Conservation (phyloP, 2,888 invertebrate genomes). For the Scaptomyza flava region DNA sequence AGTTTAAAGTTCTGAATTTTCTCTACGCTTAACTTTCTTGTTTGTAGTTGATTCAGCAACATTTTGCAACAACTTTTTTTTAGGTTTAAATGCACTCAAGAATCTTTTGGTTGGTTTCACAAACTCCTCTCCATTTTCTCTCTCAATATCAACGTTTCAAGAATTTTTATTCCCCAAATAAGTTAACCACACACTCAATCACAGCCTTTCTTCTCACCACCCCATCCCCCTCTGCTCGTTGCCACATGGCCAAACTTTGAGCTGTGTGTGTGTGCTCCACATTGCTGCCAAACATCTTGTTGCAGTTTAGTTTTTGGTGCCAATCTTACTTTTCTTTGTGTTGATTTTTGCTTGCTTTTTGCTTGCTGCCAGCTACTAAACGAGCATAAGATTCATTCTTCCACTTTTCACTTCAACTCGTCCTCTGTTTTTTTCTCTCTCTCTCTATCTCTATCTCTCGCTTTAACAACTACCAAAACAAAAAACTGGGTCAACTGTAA, state of each 20-base stretch:
- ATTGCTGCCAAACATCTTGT: slow-evolving; percentile 46
- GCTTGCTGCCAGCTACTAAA: slow-evolving; percentile 54
- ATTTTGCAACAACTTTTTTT: background rate
- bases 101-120: slow-evolving; percentile 20
- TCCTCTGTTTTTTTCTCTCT: slow-evolving; percentile 2
- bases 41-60: too few relatives aligned
- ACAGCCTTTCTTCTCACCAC: background rate
- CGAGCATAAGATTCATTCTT: slow-evolving; percentile 59
- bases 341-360: slow-evolving; percentile 11
- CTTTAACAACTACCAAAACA: slow-evolving; percentile 43
- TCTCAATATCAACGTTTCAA: slow-evolving; percentile 24
- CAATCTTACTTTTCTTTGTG: slow-evolving; percentile 49
- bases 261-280: slow-evolving; percentile 38
- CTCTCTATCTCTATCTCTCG: slow-evolving; percentile 12
- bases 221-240: too few relatives aligned
- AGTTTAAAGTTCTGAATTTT: too few relatives aligned
- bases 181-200: slow-evolving; percentile 13
- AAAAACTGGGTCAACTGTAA: slow-evolving; percentile 75
- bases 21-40: too few relatives aligned
- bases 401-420: slow-evolving; percentile 10
- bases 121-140: slow-evolving; percentile 40
- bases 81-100: slow-evolving; percentile 23
- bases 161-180: slow-evolving; percentile 37
- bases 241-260: slow-evolving; percentile 1
- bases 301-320: slow-evolving; percentile 56